Evolutionary conservation across 2,113 vertebrate species (phyloP).

Genomic region (Salvelinus namaycush): DNA sequence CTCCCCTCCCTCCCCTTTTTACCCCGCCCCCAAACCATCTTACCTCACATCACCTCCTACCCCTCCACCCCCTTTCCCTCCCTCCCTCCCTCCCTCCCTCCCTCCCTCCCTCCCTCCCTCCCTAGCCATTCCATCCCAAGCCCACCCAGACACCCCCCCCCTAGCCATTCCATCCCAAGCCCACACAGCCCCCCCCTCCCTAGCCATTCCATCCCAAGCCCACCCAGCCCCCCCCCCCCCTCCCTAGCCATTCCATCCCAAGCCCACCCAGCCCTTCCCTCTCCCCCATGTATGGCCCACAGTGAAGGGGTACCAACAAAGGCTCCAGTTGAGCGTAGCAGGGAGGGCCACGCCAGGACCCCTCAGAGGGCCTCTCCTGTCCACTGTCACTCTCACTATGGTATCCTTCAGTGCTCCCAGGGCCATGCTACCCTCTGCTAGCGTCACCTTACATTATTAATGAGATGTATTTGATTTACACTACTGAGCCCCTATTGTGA

Average conservation of each 20-base stretch:
- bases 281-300: constrained; percentile 24
- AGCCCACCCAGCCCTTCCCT: not conserved
- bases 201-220: not conserved
- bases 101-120: not conserved
- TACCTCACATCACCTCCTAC: not conserved
- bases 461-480: constrained; percentile 45
- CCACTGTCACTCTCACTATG: constrained; percentile 47
- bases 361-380: constrained; percentile 19
- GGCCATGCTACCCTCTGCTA: constrained; percentile 5
- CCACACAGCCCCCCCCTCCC: not conserved
- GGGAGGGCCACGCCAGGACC: constrained; percentile 10
- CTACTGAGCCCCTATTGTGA: constrained; percentile 33
- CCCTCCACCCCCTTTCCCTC: not conserved
- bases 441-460: constrained; percentile 51
- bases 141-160: not conserved
- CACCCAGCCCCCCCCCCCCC: not conserved
- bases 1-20: not conserved
- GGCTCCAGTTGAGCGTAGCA: constrained; percentile 31
- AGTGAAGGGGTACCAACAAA: constrained; percentile 4
- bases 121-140: not conserved
- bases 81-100: not conserved
- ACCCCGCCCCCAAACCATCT: no score
- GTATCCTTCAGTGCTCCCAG: constrained; percentile 39
- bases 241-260: not conserved
- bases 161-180: not conserved